Base-by-base conservation (phyloP, 2,113 vertebrate species). In the Panthera uncia region DNA sequence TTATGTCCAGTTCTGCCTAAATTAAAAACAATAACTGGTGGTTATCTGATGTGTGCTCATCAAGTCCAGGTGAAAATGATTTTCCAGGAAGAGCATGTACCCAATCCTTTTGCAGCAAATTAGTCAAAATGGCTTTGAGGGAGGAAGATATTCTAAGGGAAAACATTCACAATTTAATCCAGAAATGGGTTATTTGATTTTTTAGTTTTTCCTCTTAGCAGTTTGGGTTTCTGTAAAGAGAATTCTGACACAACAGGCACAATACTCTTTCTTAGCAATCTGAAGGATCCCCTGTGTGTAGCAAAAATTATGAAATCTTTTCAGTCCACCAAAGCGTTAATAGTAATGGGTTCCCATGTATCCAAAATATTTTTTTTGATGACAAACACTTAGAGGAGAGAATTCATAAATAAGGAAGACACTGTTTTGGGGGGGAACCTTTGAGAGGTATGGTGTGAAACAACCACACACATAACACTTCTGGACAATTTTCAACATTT, bases 1-100 rank as follows among this genome's bases (percentile, higher is more conserved):
- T 99, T 99, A 98, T 98, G 98, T 98, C 98, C 98, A 98, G 98
- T 98, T 99, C 98, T 96, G 78, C 97, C 97, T 95, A 97, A 97
- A 97, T 86, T 97, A 87, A 94, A 98, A 94, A 84, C 74, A 84
- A 52, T 96, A 96, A 85, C 83, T 50, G 65, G 79, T 93, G 93
- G 45, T 61, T 95, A 97, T 94, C 97, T 98, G 97, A 93, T 87
- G 82, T 38, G 57, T 21, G 5, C 15, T 61, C 29, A 88, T 79
- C 86, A 91, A 61, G 68, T 91, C 85, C 87, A 96, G 97, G 89
- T 94, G 71, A 97, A 98, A 94, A 82, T 25, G 66, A 89, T 97
- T 79, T 96, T 81, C 14, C 80, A 92, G 96, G 95, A 83, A 66
- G 73, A 98, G 50, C 84, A 7, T 36, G 15, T 10, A 9, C 38